Evolutionary conservation across 2,888 invertebrate species (phyloP).

Genomic region (Danaus chrysippus): DNA sequence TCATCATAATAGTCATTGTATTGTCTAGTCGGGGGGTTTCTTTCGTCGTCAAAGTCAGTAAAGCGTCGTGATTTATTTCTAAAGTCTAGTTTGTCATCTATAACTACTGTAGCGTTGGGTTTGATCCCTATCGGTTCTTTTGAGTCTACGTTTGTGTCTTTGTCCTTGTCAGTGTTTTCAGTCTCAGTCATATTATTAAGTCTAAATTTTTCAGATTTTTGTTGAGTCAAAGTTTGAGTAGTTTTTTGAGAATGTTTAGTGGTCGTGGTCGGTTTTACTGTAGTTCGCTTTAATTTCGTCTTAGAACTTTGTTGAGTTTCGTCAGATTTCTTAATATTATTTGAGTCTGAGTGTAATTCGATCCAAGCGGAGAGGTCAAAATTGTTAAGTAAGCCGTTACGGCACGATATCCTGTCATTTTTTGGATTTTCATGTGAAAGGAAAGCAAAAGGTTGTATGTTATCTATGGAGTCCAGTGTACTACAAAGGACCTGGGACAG

Average conservation of each 20-base stretch:
- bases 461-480: conserved; percentile 82
- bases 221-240: conserved; percentile 31
- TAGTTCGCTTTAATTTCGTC: conserved; percentile 36
- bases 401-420: conserved; percentile 80
- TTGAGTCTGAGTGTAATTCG: conserved; percentile 66
- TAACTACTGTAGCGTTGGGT: conserved; percentile 48
- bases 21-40: conserved; percentile 48
- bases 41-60: conserved; percentile 49
- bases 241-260: conserved; percentile 41
- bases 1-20: conserved; percentile 55
- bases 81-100: conserved; percentile 81
- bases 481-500: conserved; percentile 86
- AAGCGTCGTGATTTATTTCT: conserved; percentile 67
- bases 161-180: conserved; percentile 38
- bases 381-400: conserved; percentile 72
- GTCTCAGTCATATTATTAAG: conserved; percentile 41
- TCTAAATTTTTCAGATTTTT: conserved; percentile 40
- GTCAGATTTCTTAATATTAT: conserved; percentile 61
- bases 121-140: conserved; percentile 34
- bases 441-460: conserved; percentile 85
- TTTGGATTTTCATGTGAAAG: conserved; percentile 79
- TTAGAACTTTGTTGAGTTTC: conserved; percentile 34
- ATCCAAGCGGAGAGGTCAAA: conserved; percentile 82
- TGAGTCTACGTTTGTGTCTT: conserved; percentile 40
- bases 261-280: conserved; percentile 44